These are phyloP conservation scores for Penaeus vannamei DNA, from an alignment of 1,140 invertebrate species.

Conservation along the genomic window DNA sequence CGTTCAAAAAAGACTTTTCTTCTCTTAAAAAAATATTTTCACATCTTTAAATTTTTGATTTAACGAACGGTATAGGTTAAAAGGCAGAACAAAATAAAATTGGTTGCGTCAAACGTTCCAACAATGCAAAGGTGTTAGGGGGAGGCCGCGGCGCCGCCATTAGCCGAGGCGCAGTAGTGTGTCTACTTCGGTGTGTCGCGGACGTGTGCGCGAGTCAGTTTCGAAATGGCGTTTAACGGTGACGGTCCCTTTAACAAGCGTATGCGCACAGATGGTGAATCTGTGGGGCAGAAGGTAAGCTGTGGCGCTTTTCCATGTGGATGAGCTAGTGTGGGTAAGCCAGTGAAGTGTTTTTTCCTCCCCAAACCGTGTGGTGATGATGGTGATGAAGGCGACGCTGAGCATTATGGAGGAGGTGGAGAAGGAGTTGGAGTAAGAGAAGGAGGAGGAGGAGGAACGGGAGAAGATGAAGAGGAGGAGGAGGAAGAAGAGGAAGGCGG, in stretches of 20 bases:
- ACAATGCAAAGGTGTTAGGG: conserved; percentile 15
- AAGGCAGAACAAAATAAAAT: not conserved
- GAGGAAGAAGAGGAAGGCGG: too few relatives aligned
- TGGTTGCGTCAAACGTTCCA: not conserved
- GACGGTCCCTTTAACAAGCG: conserved; percentile 75
- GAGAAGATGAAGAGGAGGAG: too few relatives aligned
- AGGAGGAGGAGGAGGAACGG: too few relatives aligned
- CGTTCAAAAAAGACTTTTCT: not conserved
- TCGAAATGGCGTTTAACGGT: conserved; percentile 75
- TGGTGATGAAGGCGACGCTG: conserved; percentile 37
- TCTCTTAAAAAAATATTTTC: not conserved
- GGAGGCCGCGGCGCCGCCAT: conserved; percentile 52
- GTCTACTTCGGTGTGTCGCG: conserved; percentile 53
- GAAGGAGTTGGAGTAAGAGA: too few relatives aligned
- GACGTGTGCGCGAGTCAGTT: conserved; percentile 65
- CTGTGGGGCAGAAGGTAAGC: conserved; percentile 75
- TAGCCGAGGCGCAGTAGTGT: conserved; percentile 54
- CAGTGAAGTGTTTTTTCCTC: conserved; percentile 10
- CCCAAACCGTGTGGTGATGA: conserved; percentile 2
- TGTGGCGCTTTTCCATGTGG: conserved; percentile 56
- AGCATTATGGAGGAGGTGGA: conserved; percentile 1
- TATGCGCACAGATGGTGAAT: conserved; percentile 73
- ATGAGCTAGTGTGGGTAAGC: conserved; percentile 63
- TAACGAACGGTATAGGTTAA: not conserved
- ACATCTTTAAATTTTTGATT: too few relatives aligned